Percentiles rank a stretch among this genome's conserved stretches.
phyloP scores from a whole-genome alignment of 2,888 invertebrate genomes.

The Cephus rjabovi region DNA sequence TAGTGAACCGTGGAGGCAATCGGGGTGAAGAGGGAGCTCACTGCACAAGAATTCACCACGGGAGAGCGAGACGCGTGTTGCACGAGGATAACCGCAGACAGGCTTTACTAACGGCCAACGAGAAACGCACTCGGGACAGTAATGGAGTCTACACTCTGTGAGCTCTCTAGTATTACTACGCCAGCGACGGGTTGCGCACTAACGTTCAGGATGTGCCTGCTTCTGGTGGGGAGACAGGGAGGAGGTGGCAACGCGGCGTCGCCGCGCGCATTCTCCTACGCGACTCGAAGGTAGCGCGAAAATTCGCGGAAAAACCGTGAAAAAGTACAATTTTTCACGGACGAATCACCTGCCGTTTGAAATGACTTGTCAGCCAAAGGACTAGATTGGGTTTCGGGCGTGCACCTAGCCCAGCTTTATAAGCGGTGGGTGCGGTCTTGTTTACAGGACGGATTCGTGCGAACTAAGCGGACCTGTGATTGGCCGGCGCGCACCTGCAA shows the following conservation, averaged over 20 bases:
- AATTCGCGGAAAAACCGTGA: constrained; percentile 31
- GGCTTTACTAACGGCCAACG: constrained; percentile 63
- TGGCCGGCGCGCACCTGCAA: constrained; percentile 87
- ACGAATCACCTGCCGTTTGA: not conserved
- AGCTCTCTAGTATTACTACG: constrained; percentile 56
- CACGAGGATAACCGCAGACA: constrained; percentile 22
- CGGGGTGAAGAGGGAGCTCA: constrained; percentile 11
- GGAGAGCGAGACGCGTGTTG: constrained; percentile 10
- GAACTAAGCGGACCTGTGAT: constrained; percentile 74
- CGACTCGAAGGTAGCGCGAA: constrained; percentile 45
- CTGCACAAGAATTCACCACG: constrained; percentile 12
- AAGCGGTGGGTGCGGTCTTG: constrained; percentile 71
- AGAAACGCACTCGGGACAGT: constrained; percentile 62
- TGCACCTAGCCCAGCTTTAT: constrained; percentile 35
- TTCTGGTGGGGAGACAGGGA: constrained; percentile 25
- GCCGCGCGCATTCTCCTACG: constrained; percentile 49
- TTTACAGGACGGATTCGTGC: constrained; percentile 75
- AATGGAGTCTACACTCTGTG: constrained; percentile 55
- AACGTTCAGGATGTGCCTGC: constrained; percentile 29
- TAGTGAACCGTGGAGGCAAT: not conserved
- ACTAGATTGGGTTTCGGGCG: constrained; percentile 38
- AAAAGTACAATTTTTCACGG: constrained; percentile 10
- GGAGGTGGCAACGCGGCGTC: constrained; percentile 7
- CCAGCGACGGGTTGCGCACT: constrained; percentile 72
- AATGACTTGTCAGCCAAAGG: not conserved